phyloP scores from a whole-genome alignment of 1,140 invertebrate genomes.

The Galleria mellonella region DNA sequence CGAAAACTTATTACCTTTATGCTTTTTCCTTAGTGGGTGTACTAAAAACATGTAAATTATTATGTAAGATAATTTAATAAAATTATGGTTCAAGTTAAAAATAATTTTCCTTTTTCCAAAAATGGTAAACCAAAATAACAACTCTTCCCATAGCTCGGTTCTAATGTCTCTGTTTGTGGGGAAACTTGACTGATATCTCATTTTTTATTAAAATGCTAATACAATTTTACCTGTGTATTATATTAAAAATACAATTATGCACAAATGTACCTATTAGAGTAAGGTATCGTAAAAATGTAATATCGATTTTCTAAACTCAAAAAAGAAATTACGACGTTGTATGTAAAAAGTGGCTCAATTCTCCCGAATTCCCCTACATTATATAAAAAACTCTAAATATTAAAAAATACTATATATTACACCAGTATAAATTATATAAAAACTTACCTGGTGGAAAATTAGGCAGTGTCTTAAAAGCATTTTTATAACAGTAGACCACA shows the following conservation, averaged over 20 bases:
- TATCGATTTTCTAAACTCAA: background rate
- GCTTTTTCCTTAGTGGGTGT: no score
- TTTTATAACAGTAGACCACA: background rate
- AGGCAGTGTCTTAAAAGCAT: background rate
- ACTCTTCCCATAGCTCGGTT: background rate
- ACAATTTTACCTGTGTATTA: background rate
- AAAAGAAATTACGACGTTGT: no score
- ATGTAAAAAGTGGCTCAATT: no score
- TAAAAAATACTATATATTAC: no score
- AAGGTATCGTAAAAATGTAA: background rate
- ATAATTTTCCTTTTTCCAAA: background rate
- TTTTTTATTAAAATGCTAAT: background rate
- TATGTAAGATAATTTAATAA: no score
- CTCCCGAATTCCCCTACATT: no score
- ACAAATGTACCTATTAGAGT: background rate
- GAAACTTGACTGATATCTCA: background rate
- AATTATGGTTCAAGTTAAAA: background rate
- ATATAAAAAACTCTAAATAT: no score
- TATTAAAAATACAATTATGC: background rate
- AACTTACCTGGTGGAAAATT: constrained; percentile 2
- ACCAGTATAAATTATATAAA: background rate
- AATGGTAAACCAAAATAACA: background rate
- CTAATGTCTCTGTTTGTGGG: background rate
- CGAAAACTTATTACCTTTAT: no score
- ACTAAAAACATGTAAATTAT: no score